Evolutionary conservation across 2,113 vertebrate genomes (phyloP), one percentile per base, ranked within the genome.

Genomic region (Tichodroma muraria): DNA sequence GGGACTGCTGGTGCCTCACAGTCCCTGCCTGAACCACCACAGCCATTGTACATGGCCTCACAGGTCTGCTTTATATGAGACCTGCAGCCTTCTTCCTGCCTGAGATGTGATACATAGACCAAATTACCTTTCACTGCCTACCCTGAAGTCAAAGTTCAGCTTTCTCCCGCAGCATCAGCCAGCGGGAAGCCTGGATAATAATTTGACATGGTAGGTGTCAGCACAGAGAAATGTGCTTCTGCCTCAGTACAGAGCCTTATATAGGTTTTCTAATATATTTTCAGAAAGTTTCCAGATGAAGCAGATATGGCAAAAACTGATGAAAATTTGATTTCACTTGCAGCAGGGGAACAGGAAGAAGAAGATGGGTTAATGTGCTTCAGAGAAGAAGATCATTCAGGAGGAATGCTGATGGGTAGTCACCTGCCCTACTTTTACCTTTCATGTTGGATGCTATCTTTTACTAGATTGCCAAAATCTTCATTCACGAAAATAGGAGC

Each of bases 271-370:
- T 72, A 59, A 80, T 81, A 44, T 30, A 72, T 88, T 83, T 95
- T 85, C 89, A 77, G 72, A 77, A 94, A 91, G 56, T 86, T 94
- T 52, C 80, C 49, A 84, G 88, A 81, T 79, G 65, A 91, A 89
- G 78, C 40, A 87, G 89, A 52, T 64, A 86, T 0, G 1, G 69
- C 64, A 89, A 83, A 95, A 94, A 81, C 52, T 76, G 80, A 84
- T 71, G 54, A 72, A 83, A 88, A 57, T 73, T 77, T 76, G 37
- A 80, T 94, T 93, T 73, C 21, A 3, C 47, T 72, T 93, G 71
- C 75, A 93, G 85, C 2, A 6, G 33, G 63, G 25, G 71, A 85
- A 94, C 73, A 70, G 49, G 30, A 89, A 81, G 81, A 87, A n/a
- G 49, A 88, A 83, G 88, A 50, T 44, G 75, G 63, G 54, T 93